phyloP scores from a whole-genome alignment of 2,797 vertebrate genomes.

The Taeniopygia guttata region DNA sequence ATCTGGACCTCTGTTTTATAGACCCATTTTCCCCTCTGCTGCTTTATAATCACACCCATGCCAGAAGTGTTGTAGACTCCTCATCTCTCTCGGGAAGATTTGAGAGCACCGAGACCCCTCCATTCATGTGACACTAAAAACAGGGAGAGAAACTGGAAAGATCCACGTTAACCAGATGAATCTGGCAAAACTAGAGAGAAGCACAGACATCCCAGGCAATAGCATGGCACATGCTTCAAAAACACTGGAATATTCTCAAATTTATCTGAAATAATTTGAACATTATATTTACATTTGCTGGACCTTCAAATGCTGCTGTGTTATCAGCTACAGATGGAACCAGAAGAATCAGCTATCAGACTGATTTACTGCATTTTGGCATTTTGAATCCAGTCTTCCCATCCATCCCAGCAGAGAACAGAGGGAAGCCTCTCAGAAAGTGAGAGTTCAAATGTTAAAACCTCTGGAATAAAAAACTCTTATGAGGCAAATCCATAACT shows the following conservation, averaged over 20 bases:
- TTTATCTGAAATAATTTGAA: background rate
- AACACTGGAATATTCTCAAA: background rate
- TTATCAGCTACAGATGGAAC: background rate
- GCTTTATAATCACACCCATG: background rate
- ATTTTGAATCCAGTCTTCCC: background rate
- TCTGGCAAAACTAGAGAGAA: background rate
- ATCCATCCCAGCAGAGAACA: background rate
- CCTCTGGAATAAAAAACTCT: background rate
- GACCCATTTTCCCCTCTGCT: background rate
- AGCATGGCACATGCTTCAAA: rapidly evolving
- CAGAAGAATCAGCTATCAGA: background rate
- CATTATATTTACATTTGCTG: background rate
- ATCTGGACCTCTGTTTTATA: background rate
- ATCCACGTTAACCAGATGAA: background rate
- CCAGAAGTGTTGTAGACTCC: background rate
- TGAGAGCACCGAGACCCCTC: background rate
- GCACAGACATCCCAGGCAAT: background rate
- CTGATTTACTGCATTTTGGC: background rate
- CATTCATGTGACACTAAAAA: background rate
- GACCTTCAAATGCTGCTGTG: background rate
- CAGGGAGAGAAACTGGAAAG: background rate
- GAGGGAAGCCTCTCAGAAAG: background rate
- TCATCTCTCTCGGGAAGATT: background rate
- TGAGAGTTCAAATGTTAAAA: background rate
- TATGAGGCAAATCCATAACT: background rate